Conservation (phyloP, 2,113 vertebrate species). For the Carollia perspicillata region DNA sequence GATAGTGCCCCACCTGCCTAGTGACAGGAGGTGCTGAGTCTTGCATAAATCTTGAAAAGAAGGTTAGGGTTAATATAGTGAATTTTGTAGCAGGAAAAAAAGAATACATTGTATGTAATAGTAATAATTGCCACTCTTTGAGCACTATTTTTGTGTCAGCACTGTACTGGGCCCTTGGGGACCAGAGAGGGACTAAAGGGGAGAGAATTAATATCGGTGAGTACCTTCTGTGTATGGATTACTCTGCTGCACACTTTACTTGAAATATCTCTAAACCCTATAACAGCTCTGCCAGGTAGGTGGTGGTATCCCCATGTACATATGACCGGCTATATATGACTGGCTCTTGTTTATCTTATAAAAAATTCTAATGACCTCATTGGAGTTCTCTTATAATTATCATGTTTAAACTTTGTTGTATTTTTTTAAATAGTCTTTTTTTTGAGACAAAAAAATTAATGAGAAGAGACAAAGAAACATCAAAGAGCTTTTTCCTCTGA, state of each 20-base stretch:
- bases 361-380: slow-evolving; percentile 79
- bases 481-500: slow-evolving; percentile 92
- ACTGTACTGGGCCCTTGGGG: slow-evolving; percentile 29
- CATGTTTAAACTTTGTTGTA: slow-evolving; percentile 84
- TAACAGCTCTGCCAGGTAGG: slow-evolving; percentile 44
- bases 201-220: slow-evolving; percentile 24
- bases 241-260: neutral
- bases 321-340: slow-evolving; percentile 54
- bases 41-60: slow-evolving; percentile 67
- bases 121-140: slow-evolving; percentile 46
- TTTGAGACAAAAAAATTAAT: slow-evolving; percentile 90
- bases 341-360: slow-evolving; percentile 82
- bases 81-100: slow-evolving; percentile 79
- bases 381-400: slow-evolving; percentile 85
- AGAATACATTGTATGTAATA: slow-evolving; percentile 48
- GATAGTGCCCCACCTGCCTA: slow-evolving; percentile 66
- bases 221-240: slow-evolving; percentile 17
- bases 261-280: slow-evolving; percentile 25
- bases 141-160: slow-evolving; percentile 7
- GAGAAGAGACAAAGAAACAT: slow-evolving; percentile 95
- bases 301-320: slow-evolving; percentile 36
- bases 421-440: slow-evolving; percentile 85
- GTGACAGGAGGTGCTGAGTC: slow-evolving; percentile 62
- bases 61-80: slow-evolving; percentile 73
- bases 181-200: slow-evolving; percentile 25